Evolutionary conservation across 2,888 invertebrate species (phyloP), one percentile per base, ranked within the genome.

Genomic region (Hirtodrosophila duncani): DNA sequence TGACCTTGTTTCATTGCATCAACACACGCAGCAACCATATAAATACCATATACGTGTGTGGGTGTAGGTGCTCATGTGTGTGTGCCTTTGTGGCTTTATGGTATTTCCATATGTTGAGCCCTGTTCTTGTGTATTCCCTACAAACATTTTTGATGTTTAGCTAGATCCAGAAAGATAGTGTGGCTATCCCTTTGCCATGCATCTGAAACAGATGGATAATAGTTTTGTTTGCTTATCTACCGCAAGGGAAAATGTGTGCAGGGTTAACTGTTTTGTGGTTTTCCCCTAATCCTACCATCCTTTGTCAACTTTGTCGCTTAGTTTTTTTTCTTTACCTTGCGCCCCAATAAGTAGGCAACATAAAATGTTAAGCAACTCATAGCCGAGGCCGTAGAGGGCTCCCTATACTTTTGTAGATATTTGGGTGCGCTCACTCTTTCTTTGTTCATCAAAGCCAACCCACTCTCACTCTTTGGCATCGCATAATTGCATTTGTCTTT

Each of bases 1-100:
- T 83, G 82, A 83, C 84, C 84, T 84, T 83, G 78, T 80, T 84
- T 56, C 36, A 16, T 30, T 42, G 16, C 23, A 9, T 17, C 21
- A 31, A 23, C 29, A 18, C 45, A 24, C 44, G 14, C 16, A 36
- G 17, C 26, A 30, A 5, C 18, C 29, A 20, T 21, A 20, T 11
- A 16, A 13, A 29, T 17, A 17, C 14, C 43, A 29, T 26, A 17
- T 29, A 20, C 14, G 24, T 24, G 2, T 27, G 23, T 26, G 30
- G 17, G 4, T 10, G 14, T 14, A 14, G 6, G 33, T 11, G 23
- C 26, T 13, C n/a, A 13, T 20, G 8, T 26, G 42, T 37, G 45
- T 43, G 38, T 36, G 30, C 14, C 34, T 44, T 44, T 14, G 26
- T 43, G 8, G 5, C 23, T 38, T 46, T 53, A 43, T 61, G 51